Evolutionary conservation across 2,797 vertebrate genomes (phyloP), one percentile per base, ranked within the genome.

Genomic region (Fistularia commersonii): DNA sequence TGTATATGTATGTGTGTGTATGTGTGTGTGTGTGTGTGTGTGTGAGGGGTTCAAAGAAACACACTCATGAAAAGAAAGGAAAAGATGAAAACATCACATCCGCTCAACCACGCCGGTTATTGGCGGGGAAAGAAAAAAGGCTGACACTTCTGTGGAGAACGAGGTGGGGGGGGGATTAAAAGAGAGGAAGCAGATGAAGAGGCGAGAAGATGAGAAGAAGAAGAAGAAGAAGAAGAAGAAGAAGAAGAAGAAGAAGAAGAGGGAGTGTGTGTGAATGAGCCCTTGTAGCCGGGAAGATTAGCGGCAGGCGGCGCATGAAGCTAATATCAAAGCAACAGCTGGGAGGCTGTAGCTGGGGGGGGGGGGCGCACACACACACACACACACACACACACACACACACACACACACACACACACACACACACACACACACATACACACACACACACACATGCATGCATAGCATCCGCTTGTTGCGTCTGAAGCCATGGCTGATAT

Each of bases 251-350:
- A n/a, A n/a, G n/a, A n/a, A n/a, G n/a, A n/a, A n/a, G n/a, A n/a
- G n/a, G n/a, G n/a, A n/a, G n/a, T n/a, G n/a, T n/a, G n/a, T n/a
- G 32, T 69, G 65, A 68, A 48, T 12, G 50, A 76, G 65, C 75
- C n/a, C n/a, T n/a, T n/a, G n/a, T n/a, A 63, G 60, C n/a, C 55
- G 61, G 76, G 65, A 62, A 79, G 81, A 83, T 85, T 85, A 87
- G 62, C 37, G 47, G 76, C 78, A 73, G 68, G 77, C 83, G 84
- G 85, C 83, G 84, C 74, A 81, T 72, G 67, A 87, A 84, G 83
- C 79, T 67, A 68, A 80, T 82, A 90, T 90, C 86, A 89, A 88
- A 90, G 89, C 76, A 81, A 66, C 80, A 87, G 87, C 85, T 86
- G 83, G 75, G 7, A n/a, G n/a, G n/a, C n/a, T n/a, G n/a, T n/a